A percentile compares a stretch with the other conserved stretches of the same genome.
Evolutionary conservation across 2,113 vertebrate genomes (phyloP).

Genomic region (Aythya baeri): DNA sequence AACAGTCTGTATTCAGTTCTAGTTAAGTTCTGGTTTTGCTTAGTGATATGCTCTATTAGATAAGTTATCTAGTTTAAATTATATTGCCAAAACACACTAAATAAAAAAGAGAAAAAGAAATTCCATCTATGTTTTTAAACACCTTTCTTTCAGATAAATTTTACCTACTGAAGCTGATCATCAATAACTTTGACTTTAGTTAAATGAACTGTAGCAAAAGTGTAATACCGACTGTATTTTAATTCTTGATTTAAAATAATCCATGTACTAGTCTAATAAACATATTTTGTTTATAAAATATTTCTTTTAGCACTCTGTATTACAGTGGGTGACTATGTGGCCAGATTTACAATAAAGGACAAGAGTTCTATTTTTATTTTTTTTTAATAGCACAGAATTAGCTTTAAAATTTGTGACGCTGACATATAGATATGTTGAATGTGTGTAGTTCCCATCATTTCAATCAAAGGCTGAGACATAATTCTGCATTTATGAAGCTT

Average conservation of each 20-base stretch:
- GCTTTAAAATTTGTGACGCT: background rate
- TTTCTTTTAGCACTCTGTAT: background rate
- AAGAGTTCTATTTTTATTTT: background rate
- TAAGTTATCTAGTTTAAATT: background rate
- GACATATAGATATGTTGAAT: background rate
- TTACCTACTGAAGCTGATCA: background rate
- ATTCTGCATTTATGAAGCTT: background rate
- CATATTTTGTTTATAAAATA: slow-evolving; percentile 33
- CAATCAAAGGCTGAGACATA: background rate
- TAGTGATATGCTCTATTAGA: background rate
- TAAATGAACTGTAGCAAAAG: background rate
- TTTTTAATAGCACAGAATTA: background rate
- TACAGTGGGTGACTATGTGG: background rate
- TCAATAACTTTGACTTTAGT: background rate
- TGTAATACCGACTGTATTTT: background rate
- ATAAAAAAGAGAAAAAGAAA: background rate
- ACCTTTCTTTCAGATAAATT: background rate
- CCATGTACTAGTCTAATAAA: slow-evolving; percentile 26
- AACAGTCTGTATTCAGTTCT: background rate
- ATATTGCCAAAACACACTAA: background rate
- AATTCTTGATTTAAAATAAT: slow-evolving; percentile 14
- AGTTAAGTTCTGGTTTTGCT: background rate
- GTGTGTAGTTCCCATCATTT: background rate
- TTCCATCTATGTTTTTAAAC: background rate
- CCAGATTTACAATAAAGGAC: background rate